These are phyloP conservation scores for Condylura cristata DNA, from an alignment of 2,113 vertebrate genomes.

Conservation along the genomic window DNA sequence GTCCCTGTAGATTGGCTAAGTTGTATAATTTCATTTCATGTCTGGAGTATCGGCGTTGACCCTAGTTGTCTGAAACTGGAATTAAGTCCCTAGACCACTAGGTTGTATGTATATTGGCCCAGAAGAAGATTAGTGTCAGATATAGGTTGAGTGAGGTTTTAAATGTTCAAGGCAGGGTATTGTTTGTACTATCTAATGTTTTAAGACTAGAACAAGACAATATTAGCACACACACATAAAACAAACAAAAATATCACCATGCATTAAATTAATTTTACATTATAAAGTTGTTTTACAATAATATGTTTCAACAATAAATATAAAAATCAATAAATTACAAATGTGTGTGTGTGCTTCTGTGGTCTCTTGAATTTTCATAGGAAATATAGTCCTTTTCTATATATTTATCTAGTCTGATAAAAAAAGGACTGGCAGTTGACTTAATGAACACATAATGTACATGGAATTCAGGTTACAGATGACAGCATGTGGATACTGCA, in stretches of 20 bases:
- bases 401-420: neutral
- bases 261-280: neutral
- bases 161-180: neutral
- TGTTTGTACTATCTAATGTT: neutral
- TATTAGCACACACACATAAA: neutral
- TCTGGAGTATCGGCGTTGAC: neutral
- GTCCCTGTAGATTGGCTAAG: neutral
- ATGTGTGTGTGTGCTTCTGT: neutral
- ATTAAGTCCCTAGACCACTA: neutral
- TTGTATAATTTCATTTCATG: neutral
- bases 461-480: neutral
- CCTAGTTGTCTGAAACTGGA: neutral
- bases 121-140: neutral
- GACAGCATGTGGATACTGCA: neutral
- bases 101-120: fast-evolving
- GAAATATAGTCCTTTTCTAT: neutral
- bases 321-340: neutral
- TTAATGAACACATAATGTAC: neutral
- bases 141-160: neutral
- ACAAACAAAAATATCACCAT: neutral
- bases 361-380: neutral
- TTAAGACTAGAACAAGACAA: neutral
- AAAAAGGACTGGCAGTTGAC: neutral
- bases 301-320: neutral
- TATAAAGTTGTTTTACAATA: neutral